Base-by-base conservation (phyloP, 2,797 vertebrate genomes). In the Arnoldichthys spilopterus region DNA sequence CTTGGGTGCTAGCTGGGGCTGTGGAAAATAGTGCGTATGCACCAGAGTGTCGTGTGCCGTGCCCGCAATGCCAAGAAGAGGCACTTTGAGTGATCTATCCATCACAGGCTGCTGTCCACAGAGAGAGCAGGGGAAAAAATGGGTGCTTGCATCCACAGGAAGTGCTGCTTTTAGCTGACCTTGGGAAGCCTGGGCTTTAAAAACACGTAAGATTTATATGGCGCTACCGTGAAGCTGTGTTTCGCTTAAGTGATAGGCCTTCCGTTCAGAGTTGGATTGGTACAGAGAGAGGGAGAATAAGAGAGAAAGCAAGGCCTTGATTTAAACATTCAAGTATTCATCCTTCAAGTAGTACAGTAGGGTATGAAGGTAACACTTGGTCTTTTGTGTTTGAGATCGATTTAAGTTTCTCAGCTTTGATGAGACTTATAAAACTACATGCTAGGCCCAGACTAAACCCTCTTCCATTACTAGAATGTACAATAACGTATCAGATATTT, bases 181-280 rank as follows among this genome's bases (percentile, higher is more conserved):
- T 76, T 69, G 66, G 74, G 79, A 77, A 45, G 75, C 51, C 59
- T 28, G 63, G 26, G 75, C 40, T 80, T 79, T 72, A 72, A 74
- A 83, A 82, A 81, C 72, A 82, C 53, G 16, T 5, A 66, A 70
- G 75, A 82, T 86, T 83, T 76, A 80, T 80, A 62, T 51, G 43
- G 22, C 72, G 45, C 34, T 74, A 74, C 71, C 61, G 8, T 64
- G 24, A 75, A 78, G 62, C 4, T 18, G 62, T 68, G 72, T 73
- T 28, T 56, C 72, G 74, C 78, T 59, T 71, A 82, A 82, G 74
- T 84, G 72, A 78, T 16, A n/a, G 32, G 18, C 16, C 49, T 61
- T 34, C 22, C 30, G 37, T 59, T 81, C 51, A 74, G 12, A 40
- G 37, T 34, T 34, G 59, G 40, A 53, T 22, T 70, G 53, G 32